These are phyloP conservation scores for Tetramorium alpestre DNA, from an alignment of 1,140 invertebrate species.

Conservation along the genomic window DNA sequence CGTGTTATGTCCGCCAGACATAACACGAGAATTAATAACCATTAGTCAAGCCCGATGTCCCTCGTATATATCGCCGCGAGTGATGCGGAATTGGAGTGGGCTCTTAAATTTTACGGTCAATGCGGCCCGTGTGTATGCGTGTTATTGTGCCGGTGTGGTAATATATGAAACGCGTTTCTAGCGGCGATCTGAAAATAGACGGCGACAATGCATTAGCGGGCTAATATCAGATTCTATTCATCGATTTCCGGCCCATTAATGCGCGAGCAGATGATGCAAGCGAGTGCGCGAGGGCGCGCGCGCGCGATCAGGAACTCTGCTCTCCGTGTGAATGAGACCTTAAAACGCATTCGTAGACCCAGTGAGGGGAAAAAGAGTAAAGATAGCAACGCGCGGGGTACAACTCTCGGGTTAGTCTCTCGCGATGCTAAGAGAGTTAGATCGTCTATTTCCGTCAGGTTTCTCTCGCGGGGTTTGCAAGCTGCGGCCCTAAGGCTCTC, in stretches of 20 bases:
- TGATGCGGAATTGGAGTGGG: slow-evolving; percentile 41
- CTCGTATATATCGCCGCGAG: slow-evolving; percentile 38
- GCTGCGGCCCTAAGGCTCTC: slow-evolving; percentile 60
- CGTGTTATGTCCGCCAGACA: slow-evolving; percentile 37
- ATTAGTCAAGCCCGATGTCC: slow-evolving; percentile 51
- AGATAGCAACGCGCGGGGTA: slow-evolving; percentile 73
- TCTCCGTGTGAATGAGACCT: slow-evolving; percentile 66
- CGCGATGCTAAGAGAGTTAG: slow-evolving; percentile 70
- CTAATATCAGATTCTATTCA: slow-evolving; percentile 37
- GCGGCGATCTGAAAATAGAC: slow-evolving; percentile 30
- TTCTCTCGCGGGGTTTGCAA: slow-evolving; percentile 73
- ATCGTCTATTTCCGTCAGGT: slow-evolving; percentile 75
- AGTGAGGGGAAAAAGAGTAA: slow-evolving; percentile 71
- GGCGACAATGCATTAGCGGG: slow-evolving; percentile 37
- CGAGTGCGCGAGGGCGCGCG: neutral
- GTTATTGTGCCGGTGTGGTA: slow-evolving; percentile 20
- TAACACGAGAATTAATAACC: slow-evolving; percentile 59
- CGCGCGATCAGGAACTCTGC: neutral
- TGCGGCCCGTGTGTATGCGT: slow-evolving; percentile 1
- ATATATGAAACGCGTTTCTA: slow-evolving; percentile 22
- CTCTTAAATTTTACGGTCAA: slow-evolving; percentile 51
- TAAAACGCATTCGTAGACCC: slow-evolving; percentile 45
- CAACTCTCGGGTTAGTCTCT: slow-evolving; percentile 69
- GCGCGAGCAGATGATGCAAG: slow-evolving; percentile 24
- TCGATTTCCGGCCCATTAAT: slow-evolving; percentile 30